These are phyloP conservation scores for Mus pahari DNA, from an alignment of 2,113 vertebrate genomes.

Conservation along the genomic window DNA sequence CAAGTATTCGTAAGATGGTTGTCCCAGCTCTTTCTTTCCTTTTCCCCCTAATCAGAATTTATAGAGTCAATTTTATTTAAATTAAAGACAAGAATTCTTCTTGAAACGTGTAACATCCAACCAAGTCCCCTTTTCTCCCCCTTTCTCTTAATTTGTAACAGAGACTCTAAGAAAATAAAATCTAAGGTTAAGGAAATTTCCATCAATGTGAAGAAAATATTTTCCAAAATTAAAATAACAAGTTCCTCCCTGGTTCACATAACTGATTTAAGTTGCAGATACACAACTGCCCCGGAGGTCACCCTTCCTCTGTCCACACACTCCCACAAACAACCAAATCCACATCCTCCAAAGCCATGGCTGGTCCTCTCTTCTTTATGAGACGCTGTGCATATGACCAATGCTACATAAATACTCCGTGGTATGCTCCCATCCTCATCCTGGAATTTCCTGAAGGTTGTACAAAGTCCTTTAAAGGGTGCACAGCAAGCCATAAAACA, in stretches of 20 bases:
- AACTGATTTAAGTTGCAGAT: conserved; percentile 81
- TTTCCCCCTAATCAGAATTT: conserved; percentile 77
- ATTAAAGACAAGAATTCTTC: conserved; percentile 76
- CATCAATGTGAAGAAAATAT: conserved; percentile 80
- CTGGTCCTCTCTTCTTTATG: conserved; percentile 71
- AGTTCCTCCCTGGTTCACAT: conserved; percentile 81
- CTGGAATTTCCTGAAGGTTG: conserved; percentile 79
- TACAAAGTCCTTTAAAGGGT: conserved; percentile 66
- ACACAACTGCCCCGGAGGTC: conserved; percentile 74
- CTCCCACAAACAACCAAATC: conserved; percentile 61
- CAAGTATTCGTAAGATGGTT: conserved; percentile 68
- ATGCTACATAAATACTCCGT: conserved; percentile 77
- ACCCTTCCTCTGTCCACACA: conserved; percentile 67
- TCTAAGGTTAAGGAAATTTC: conserved; percentile 81
- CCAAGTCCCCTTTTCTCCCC: conserved; percentile 13
- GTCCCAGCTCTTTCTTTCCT: background rate
- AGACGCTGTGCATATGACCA: conserved; percentile 69
- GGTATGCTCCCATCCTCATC: conserved; percentile 69
- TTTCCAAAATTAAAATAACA: conserved; percentile 84
- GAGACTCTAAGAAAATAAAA: conserved; percentile 82
- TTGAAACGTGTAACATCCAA: conserved; percentile 68
- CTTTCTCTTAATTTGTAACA: conserved; percentile 79
- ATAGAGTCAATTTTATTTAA: conserved; percentile 79
- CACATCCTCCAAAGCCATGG: conserved; percentile 77
- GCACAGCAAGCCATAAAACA: conserved; percentile 68